Evolutionary conservation across 2,888 invertebrate species (phyloP).

Genomic region (Criorhina ranunculi): DNA sequence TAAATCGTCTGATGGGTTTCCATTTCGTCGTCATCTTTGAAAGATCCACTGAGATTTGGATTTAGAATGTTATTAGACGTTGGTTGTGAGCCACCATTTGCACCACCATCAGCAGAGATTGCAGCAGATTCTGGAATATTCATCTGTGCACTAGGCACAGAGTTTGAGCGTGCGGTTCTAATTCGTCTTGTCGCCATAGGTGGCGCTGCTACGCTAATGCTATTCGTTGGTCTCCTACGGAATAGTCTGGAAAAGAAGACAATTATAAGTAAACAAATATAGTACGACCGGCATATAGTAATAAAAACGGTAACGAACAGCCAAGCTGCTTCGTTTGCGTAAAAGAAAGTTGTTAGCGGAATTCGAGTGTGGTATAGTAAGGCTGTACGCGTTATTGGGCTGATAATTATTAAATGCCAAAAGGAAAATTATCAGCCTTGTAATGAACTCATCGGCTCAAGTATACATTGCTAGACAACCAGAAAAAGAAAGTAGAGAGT

Average conservation of each 20-base stretch:
- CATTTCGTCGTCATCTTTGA: slow-evolving; percentile 80
- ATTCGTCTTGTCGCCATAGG: slow-evolving; percentile 78
- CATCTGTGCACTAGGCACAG: slow-evolving; percentile 64
- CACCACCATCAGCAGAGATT: slow-evolving; percentile 26
- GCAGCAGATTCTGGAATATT: slow-evolving; percentile 37
- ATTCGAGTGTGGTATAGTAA: no score
- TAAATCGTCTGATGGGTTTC: slow-evolving; percentile 82
- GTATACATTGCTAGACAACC: no score
- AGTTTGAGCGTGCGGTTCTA: slow-evolving; percentile 77
- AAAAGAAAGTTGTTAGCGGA: no score
- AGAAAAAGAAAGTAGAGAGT: no score
- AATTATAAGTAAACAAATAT: slow-evolving; percentile 1
- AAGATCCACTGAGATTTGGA: slow-evolving; percentile 84
- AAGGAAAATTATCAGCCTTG: no score
- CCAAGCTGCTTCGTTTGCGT: neutral
- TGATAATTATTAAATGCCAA: no score
- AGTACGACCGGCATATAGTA: no score
- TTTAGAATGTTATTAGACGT: slow-evolving; percentile 84
- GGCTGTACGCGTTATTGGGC: no score
- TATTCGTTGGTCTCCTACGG: slow-evolving; percentile 72
- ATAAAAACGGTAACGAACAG: no score
- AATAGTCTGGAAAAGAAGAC: slow-evolving; percentile 75
- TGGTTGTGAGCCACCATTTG: slow-evolving; percentile 50
- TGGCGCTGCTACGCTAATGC: slow-evolving; percentile 82
- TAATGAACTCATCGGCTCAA: no score